Evolutionary conservation across 2,797 vertebrate species (phyloP).

Genomic region (Acanthopagrus latus): DNA sequence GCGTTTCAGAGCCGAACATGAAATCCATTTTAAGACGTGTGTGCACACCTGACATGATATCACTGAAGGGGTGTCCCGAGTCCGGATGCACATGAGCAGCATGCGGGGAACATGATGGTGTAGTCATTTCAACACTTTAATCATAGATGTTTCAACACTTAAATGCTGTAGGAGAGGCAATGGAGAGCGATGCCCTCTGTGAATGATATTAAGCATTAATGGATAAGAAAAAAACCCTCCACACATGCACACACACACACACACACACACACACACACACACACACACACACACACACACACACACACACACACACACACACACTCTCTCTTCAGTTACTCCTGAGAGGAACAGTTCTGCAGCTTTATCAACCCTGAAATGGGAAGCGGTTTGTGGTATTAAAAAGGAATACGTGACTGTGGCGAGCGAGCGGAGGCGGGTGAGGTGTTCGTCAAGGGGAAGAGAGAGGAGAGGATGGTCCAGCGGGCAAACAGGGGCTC

Average conservation of each 20-base stretch:
- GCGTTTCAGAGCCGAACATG: slow-evolving; percentile 33
- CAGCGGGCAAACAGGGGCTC: slow-evolving; percentile 28
- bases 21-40: slow-evolving; percentile 47
- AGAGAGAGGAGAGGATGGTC: slow-evolving; percentile 23
- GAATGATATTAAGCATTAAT: slow-evolving; percentile 63
- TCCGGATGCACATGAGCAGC: slow-evolving; percentile 25
- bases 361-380: slow-evolving; percentile 76
- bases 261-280: slow-evolving; percentile 25
- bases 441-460: slow-evolving; percentile 28
- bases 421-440: slow-evolving; percentile 22
- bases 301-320: slow-evolving; percentile 26
- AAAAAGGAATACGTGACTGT: slow-evolving; percentile 62
- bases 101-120: slow-evolving; percentile 22
- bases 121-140: slow-evolving; percentile 55
- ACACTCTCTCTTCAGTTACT: slow-evolving; percentile 44
- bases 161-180: slow-evolving; percentile 54
- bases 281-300: slow-evolving; percentile 15
- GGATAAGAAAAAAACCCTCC: slow-evolving; percentile 53
- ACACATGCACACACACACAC: slow-evolving; percentile 14
- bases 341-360: slow-evolving; percentile 54
- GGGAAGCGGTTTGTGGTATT: slow-evolving; percentile 67
- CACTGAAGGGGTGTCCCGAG: slow-evolving; percentile 23
- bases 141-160: slow-evolving; percentile 64
- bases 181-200: slow-evolving; percentile 52
- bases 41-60: slow-evolving; percentile 21